A percentile compares a stretch with the other conserved stretches of the same genome.
Conservation (phyloP, 2,113 vertebrate species). For the Laterallus jamaicensis region DNA sequence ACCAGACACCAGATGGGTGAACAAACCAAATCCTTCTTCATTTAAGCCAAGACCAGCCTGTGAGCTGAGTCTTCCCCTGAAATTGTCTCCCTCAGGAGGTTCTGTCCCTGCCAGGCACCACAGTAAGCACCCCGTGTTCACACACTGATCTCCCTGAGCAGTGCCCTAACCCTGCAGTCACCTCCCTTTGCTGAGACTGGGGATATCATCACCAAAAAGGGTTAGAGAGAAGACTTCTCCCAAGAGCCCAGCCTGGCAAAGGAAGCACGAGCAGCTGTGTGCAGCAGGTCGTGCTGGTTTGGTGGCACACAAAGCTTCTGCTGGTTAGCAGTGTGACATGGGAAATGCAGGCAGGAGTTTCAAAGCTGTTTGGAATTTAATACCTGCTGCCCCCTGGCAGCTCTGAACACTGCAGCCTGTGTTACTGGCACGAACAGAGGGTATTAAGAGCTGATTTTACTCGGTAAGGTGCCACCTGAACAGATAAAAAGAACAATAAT, state of each 20-base stretch:
- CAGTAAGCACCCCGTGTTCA: not conserved
- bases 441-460: not conserved
- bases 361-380: not conserved
- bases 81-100: not conserved
- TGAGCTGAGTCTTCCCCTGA: not conserved
- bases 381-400: not conserved
- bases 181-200: not conserved
- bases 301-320: not conserved
- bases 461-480: not conserved
- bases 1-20: not conserved
- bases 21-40: not conserved
- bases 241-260: not conserved
- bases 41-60: not conserved
- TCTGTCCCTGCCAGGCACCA: not conserved
- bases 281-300: not conserved
- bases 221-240: not conserved
- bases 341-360: not conserved
- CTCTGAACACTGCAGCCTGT: not conserved
- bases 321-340: not conserved
- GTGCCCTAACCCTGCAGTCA: not conserved
- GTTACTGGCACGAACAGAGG: not conserved
- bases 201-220: not conserved
- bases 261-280: not conserved
- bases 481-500: not conserved
- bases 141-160: not conserved